Base-by-base conservation (phyloP, 2,888 invertebrate species). In the Venusia cambrica region DNA sequence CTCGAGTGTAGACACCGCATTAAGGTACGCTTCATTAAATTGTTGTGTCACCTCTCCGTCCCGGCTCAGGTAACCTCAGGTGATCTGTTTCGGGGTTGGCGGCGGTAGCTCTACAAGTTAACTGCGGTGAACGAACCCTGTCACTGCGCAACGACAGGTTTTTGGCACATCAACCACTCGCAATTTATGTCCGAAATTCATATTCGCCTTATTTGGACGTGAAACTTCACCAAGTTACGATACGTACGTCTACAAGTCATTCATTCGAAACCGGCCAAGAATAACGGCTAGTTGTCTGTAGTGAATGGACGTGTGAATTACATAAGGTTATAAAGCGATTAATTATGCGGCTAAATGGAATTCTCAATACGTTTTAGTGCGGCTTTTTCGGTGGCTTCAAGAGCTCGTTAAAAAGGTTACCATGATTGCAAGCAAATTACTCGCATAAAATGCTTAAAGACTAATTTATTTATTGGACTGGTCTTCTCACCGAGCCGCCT, bases 51-150 rank as follows among this genome's bases (percentile, higher is more conserved):
- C 58, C 48, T 54, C 54, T 54, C n/a, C n/a, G n/a, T n/a, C 52
- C 52, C 42, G 46, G 53, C 55, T 64, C 62, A 54, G 65, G 66
- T 62, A 68, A 64, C 64, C 14, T 39, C 34, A 66, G 64, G 73
- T 77, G 76, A 80, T 78, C 70, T 76, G 77, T 74, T 73, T 67
- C 57, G 59, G 57, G 57, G 55, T 57, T 48, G 52, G 56, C 49
- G 48, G 48, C 55, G 51, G n/a, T n/a, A 58, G 63, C 59, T 59
- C 51, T 63, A 53, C 63, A n/a, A n/a, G n/a, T n/a, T 66, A 24
- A 35, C 35, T 56, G 65, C 79, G 85, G 85, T 85, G 75, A 85
- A 85, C 75, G 85, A 85, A 83, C 85, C 73, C 72, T 75, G 76
- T 76, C 75, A 75, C 73, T 65, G 62, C 53, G 57, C 64, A 58